Base-by-base conservation (phyloP, 2,888 invertebrate genomes). In the Trachelus troglodyta region DNA sequence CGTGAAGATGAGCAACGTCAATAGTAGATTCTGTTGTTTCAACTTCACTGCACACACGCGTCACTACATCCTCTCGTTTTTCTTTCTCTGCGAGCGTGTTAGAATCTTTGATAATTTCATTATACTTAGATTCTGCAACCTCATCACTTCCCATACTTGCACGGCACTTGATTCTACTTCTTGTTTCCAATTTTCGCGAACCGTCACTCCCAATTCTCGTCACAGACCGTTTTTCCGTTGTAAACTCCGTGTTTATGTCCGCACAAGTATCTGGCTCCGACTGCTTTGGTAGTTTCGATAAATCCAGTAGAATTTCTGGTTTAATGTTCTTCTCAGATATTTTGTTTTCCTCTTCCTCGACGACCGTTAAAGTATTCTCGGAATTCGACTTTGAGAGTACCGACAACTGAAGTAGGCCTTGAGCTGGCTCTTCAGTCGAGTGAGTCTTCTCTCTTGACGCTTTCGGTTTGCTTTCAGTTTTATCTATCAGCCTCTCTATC, bases 281-380 rank as follows among this genome's bases (percentile, higher is more conserved):
- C 56, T 56, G 56, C 56, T 56, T 56, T 56, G 89, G 84, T 35
- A 90, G 88, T 33, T 92, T 84, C 23, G 91, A 93, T 12, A 91
- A 89, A 30, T 92, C 91, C 73, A 92, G 79, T 30, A 90, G 86
- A 77, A 92, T 92, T 81, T 92, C 92, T 69, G 92, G 90, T 77
- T 92, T 92, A 71, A 92, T 90, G 83, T 92, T 92, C 69, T 91
- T 87, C 80, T 92, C 92, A 9, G 89, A 89, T 12, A 89, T 84
- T 69, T 83, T 88, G 76, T 85, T 85, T 4, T 87, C 87, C 9
- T 80, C 83, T 35, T 75, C 56, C 78, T 77, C 33, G 12, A 76
- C 69, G 68, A 77, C 71, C 23, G 76, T 33, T 40, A 89, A 69
- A 4, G 85, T 84, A 31, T 85, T 89, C 75, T 89, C 89, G 6